These are phyloP conservation scores for Herpailurus yagouaroundi DNA, from an alignment of 2,113 vertebrate species.

Conservation along the genomic window DNA sequence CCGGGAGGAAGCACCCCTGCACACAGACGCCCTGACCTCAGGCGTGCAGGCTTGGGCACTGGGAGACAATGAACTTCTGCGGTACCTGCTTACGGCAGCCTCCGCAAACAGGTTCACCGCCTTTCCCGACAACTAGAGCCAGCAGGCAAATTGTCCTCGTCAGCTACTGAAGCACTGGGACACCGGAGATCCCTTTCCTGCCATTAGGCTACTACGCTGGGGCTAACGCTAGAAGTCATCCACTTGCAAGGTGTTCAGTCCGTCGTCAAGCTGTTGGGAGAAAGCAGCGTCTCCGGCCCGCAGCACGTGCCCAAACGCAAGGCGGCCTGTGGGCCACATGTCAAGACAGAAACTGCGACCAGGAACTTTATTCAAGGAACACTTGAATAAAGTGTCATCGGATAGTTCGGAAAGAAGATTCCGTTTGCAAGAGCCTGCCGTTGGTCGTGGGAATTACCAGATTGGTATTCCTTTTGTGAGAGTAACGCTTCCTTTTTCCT, in stretches of 20 bases:
- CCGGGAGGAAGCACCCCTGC: not conserved
- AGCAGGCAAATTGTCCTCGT: not conserved
- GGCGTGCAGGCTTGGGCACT: not conserved
- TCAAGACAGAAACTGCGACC: not conserved
- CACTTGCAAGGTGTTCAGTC: not conserved
- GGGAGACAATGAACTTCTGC: not conserved
- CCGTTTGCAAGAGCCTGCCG: not conserved
- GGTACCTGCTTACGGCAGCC: not conserved
- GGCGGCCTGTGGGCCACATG: not conserved
- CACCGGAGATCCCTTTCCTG: not conserved
- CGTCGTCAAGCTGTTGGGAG: not conserved
- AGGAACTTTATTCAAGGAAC: no score
- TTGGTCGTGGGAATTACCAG: not conserved
- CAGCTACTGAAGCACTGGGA: no score
- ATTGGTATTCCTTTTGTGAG: not conserved
- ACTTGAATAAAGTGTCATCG: not conserved
- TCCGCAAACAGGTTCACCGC: not conserved
- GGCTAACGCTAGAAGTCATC: no score
- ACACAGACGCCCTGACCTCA: not conserved
- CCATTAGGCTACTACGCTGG: rapidly evolving
- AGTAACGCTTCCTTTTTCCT: not conserved
- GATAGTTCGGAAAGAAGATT: not conserved
- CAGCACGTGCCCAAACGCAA: no score
- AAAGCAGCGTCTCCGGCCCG: not conserved
- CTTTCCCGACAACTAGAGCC: not conserved